A percentile compares a stretch with the other conserved stretches of the same genome.
phyloP scores from a whole-genome alignment of 2,888 invertebrate species.

The Papilio gigon region DNA sequence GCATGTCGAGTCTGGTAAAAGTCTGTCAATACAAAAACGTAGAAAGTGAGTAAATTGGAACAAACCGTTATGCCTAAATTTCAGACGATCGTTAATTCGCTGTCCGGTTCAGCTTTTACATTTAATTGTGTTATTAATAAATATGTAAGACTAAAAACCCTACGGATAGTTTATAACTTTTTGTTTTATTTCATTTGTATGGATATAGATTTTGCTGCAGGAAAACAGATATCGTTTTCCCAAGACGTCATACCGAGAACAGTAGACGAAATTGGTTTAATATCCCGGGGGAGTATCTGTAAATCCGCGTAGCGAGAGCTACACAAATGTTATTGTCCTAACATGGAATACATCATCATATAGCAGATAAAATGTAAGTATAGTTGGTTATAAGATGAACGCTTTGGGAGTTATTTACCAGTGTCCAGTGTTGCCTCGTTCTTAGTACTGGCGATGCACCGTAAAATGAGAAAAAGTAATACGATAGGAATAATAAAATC shows the following conservation, averaged over 20 bases:
- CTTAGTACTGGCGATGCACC: too few relatives aligned
- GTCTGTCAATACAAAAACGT: too few relatives aligned
- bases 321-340: slow-evolving; percentile 23
- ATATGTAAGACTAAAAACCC: neutral
- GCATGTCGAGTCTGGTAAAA: too few relatives aligned
- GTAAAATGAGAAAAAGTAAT: too few relatives aligned
- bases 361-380: neutral
- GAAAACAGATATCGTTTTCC: slow-evolving; percentile 26
- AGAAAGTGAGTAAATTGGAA: too few relatives aligned
- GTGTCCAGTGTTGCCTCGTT: too few relatives aligned
- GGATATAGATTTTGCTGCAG: neutral
- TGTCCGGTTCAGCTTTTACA: too few relatives aligned
- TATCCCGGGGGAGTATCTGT: slow-evolving; percentile 26
- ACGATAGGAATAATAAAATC: too few relatives aligned
- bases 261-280: slow-evolving; percentile 35
- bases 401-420: too few relatives aligned
- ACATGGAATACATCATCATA: neutral
- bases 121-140: too few relatives aligned
- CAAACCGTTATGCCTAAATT: too few relatives aligned
- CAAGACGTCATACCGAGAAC: slow-evolving; percentile 2
- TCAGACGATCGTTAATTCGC: too few relatives aligned
- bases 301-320: slow-evolving; percentile 7
- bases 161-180: neutral
- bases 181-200: neutral
- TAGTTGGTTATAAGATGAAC: neutral